These are phyloP conservation scores for Ceyx margarethae DNA, from an alignment of 2,113 vertebrate species.

Conservation along the genomic window DNA sequence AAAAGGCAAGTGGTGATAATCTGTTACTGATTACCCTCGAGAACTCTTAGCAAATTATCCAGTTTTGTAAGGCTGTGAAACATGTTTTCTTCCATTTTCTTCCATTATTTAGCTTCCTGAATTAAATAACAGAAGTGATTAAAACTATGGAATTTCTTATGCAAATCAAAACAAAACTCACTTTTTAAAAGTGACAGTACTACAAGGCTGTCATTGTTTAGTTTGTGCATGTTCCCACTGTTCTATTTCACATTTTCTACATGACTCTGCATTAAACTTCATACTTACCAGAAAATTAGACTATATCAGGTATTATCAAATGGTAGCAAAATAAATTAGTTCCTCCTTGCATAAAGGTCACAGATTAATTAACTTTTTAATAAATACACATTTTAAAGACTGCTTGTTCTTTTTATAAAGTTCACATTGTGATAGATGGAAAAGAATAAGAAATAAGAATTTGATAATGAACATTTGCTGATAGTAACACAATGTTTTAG, in stretches of 20 bases:
- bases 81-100: not conserved
- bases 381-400: not conserved
- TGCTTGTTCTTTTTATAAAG: not conserved
- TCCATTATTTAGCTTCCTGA: not conserved
- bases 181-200: not conserved
- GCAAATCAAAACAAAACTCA: not conserved
- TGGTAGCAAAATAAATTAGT: not conserved
- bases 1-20: not conserved
- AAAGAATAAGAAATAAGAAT: not conserved
- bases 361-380: not conserved
- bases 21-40: not conserved
- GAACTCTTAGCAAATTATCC: not conserved
- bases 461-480: not conserved
- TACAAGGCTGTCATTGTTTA: not conserved
- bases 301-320: not conserved
- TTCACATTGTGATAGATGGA: not conserved
- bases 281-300: not conserved
- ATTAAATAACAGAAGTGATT: not conserved
- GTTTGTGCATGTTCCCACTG: not conserved
- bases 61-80: not conserved
- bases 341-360: not conserved
- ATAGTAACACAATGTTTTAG: not conserved
- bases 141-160: not conserved
- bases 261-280: not conserved
- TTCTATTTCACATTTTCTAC: not conserved